These are phyloP conservation scores for Ennomos fuscantarius DNA, from an alignment of 2,888 invertebrate species.

Conservation along the genomic window DNA sequence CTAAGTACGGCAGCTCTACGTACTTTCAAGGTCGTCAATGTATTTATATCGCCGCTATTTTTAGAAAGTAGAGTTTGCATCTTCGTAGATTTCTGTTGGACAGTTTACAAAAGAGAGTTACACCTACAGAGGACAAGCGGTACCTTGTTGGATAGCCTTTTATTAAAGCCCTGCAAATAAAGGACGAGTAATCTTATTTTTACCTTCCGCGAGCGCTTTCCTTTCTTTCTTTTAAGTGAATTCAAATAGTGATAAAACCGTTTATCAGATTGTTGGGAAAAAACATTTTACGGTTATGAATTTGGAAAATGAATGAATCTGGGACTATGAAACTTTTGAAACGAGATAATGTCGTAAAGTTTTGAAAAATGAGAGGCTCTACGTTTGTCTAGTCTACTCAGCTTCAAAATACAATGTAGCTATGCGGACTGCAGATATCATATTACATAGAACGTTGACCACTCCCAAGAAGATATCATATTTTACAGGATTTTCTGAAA, in stretches of 20 bases:
- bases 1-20: too few species aligned
- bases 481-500: too few species aligned
- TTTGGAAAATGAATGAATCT: too few species aligned
- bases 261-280: slow-evolving; percentile 5
- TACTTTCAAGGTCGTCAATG: too few species aligned
- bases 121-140: slow-evolving; percentile 7
- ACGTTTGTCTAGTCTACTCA: too few species aligned
- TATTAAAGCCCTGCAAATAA: slow-evolving; percentile 23
- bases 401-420: too few species aligned
- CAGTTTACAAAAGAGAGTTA: slow-evolving; percentile 4
- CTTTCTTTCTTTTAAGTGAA: slow-evolving; percentile 13
- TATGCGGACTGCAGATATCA: too few species aligned
- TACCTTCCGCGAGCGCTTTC: slow-evolving; percentile 18
- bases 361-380: too few species aligned
- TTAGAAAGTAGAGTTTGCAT: background rate
- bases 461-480: too few species aligned
- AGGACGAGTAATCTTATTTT: slow-evolving; percentile 25
- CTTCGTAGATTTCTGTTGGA: slow-evolving; percentile 4
- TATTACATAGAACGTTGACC: too few species aligned
- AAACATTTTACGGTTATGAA: background rate
- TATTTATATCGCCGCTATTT: background rate
- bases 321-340: too few species aligned
- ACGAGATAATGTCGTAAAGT: too few species aligned
- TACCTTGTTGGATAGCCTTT: slow-evolving; percentile 3
- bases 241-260: slow-evolving; percentile 13